These are phyloP conservation scores for Podiceps cristatus DNA, from an alignment of 2,113 vertebrate genomes.

Conservation along the genomic window DNA sequence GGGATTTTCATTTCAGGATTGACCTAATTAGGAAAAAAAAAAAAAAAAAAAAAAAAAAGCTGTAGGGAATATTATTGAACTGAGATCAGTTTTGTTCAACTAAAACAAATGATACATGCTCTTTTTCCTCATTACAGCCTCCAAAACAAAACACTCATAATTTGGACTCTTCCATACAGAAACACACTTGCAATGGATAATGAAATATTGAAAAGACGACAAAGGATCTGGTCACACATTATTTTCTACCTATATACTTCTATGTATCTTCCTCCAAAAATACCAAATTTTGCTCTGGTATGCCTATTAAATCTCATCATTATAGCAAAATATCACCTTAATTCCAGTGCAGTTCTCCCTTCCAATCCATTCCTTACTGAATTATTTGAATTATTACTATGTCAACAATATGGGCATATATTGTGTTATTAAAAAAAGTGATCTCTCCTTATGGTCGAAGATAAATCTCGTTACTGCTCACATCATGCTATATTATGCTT, in stretches of 20 bases:
- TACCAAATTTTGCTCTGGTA: background rate
- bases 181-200: background rate
- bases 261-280: background rate
- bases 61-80: background rate
- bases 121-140: background rate
- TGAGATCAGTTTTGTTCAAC: background rate
- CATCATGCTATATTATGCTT: conserved; percentile 32
- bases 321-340: background rate
- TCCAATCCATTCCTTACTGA: background rate
- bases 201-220: background rate
- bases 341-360: background rate
- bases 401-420: background rate
- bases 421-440: background rate
- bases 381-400: background rate
- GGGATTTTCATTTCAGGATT: background rate
- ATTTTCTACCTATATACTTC: background rate
- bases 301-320: background rate
- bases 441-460: background rate
- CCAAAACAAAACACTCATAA: background rate
- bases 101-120: background rate
- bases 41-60: background rate
- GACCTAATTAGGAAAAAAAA: background rate
- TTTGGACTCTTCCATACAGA: background rate
- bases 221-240: background rate
- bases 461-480: conserved; percentile 37